Percentiles rank a stretch among this genome's conserved stretches.
Evolutionary conservation across 2,797 vertebrate genomes (phyloP).

Genomic region (Syngnathus rostellatus): DNA sequence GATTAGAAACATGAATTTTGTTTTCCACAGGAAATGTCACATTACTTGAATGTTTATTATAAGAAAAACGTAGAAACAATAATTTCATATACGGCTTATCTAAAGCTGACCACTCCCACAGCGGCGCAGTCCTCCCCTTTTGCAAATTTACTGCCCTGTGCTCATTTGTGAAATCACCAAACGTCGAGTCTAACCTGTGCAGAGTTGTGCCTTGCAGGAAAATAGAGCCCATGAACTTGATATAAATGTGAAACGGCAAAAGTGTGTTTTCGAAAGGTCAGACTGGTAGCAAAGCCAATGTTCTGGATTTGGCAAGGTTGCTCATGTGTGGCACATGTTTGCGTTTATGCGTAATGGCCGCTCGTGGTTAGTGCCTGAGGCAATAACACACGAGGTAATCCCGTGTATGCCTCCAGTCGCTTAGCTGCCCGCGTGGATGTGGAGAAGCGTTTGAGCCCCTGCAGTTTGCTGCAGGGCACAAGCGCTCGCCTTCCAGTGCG

Average conservation of each 20-base stretch:
- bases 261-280: background rate
- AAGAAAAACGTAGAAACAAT: background rate
- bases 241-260: background rate
- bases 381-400: constrained; percentile 68
- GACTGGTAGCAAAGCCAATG: background rate
- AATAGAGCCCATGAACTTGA: too few relatives aligned
- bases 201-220: too few relatives aligned
- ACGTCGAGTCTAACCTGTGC: too few relatives aligned
- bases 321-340: constrained; percentile 21
- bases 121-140: too few relatives aligned
- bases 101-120: too few relatives aligned
- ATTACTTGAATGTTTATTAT: background rate
- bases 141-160: too few relatives aligned
- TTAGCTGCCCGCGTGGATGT: constrained; percentile 66
- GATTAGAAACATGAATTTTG: background rate
- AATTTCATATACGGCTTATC: background rate
- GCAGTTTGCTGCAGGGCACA: constrained; percentile 71
- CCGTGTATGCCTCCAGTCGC: constrained; percentile 64
- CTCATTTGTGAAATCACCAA: too few relatives aligned
- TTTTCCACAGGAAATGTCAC: background rate
- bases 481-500: constrained; percentile 49
- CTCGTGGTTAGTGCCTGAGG: constrained; percentile 62
- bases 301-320: constrained; percentile 15
- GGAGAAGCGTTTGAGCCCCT: constrained; percentile 72
- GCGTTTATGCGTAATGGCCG: constrained; percentile 41